phyloP scores from a whole-genome alignment of 2,888 invertebrate species.

The Tricholauxania praeusta region DNA sequence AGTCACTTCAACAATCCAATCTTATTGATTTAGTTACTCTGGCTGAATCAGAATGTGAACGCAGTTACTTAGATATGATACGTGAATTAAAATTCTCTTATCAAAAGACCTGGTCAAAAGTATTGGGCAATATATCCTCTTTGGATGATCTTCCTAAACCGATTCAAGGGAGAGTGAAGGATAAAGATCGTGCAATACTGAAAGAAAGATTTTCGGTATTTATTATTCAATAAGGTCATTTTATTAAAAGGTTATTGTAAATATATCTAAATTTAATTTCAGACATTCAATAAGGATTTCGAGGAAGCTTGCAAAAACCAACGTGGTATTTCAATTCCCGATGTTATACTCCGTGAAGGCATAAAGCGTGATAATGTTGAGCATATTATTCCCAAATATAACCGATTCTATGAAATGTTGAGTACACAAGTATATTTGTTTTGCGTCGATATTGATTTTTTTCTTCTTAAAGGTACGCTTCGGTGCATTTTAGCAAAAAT shows the following conservation, averaged over 20 bases:
- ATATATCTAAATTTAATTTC: conserved; percentile 30
- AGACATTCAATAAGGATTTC: conserved; percentile 97
- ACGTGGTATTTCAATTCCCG: conserved; percentile 92
- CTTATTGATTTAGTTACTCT: conserved; percentile 84
- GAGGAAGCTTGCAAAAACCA: conserved; percentile 89
- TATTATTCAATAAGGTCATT: not conserved
- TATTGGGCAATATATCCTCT: conserved; percentile 79
- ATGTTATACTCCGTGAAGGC: conserved; percentile 87
- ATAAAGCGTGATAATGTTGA: conserved; percentile 92
- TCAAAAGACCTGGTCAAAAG: conserved; percentile 83
- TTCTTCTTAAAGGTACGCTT: conserved; percentile 73
- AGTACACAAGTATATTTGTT: not conserved
- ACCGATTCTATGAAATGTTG: conserved; percentile 80
- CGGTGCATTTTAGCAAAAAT: conserved; percentile 90
- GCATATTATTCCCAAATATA: conserved; percentile 87
- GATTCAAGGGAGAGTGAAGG: conserved; percentile 79
- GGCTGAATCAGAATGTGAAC: conserved; percentile 88
- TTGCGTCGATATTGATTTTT: not conserved
- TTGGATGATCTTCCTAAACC: conserved; percentile 78
- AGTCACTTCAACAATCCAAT: conserved; percentile 87
- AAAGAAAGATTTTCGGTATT: conserved; percentile 90
- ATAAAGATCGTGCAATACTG: conserved; percentile 85
- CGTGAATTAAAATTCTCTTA: conserved; percentile 78
- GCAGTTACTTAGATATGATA: conserved; percentile 88
- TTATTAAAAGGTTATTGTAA: not conserved